Conservation (phyloP, 2,888 invertebrate species). For the Noctuana brunneofusca region DNA sequence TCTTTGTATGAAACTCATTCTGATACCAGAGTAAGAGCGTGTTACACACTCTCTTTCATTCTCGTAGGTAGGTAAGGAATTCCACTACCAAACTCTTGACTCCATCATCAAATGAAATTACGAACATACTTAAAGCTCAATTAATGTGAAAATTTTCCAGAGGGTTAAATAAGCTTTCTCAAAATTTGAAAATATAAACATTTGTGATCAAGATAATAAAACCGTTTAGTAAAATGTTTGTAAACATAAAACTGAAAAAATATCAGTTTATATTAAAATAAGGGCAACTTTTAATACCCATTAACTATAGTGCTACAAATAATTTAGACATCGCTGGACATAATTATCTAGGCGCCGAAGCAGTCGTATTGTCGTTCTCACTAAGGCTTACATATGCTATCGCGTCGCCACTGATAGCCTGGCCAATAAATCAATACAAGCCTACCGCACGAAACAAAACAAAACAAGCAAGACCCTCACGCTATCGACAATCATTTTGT, state of each 20-base stretch:
- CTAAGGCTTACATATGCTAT: slow-evolving; percentile 38
- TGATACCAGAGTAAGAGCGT: no score
- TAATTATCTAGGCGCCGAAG: slow-evolving; percentile 44
- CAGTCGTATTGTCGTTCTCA: slow-evolving; percentile 36
- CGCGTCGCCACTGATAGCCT: slow-evolving; percentile 43
- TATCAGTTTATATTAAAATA: neutral
- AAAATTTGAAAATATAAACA: no score
- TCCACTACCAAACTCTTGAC: no score
- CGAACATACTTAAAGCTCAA: no score
- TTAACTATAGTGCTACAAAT: neutral
- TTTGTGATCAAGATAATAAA: no score
- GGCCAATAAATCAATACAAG: slow-evolving; percentile 47
- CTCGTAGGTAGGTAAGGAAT: no score
- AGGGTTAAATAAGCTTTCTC: no score
- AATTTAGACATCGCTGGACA: slow-evolving; percentile 23
- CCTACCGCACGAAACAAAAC: slow-evolving; percentile 33
- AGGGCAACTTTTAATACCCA: neutral
- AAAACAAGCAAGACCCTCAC: slow-evolving; percentile 26
- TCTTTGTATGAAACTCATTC: no score
- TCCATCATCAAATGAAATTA: no score
- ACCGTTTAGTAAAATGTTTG: no score
- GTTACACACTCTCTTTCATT: no score
- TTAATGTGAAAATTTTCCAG: no score
- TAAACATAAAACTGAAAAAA: neutral
- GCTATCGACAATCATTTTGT: slow-evolving; percentile 22